These are phyloP conservation scores for Neelides folsomi DNA, from an alignment of 2,888 invertebrate species.

Conservation along the genomic window DNA sequence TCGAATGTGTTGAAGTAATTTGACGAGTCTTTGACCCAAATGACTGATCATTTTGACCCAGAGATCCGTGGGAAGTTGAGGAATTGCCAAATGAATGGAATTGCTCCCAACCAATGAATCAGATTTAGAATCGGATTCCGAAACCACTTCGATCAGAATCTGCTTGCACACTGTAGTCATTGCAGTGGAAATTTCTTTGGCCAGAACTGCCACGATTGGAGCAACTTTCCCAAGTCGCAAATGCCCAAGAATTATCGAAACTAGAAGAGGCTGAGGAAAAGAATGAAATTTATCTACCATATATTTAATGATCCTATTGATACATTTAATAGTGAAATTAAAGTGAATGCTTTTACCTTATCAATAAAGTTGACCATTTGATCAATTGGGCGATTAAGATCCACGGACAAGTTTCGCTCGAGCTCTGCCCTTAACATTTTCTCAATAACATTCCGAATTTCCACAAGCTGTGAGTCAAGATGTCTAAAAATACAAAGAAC, in stretches of 20 bases:
- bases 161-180: slow-evolving; percentile 32
- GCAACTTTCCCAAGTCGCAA: slow-evolving; percentile 36
- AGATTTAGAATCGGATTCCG: slow-evolving; percentile 29
- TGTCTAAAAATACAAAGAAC: slow-evolving; percentile 52
- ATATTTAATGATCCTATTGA: neutral
- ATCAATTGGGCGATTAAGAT: slow-evolving; percentile 68
- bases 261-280: slow-evolving; percentile 39
- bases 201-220: slow-evolving; percentile 28
- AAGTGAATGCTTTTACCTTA: slow-evolving; percentile 37
- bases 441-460: slow-evolving; percentile 89
- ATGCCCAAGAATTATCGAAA: slow-evolving; percentile 41
- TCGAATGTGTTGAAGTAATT: slow-evolving; percentile 27
- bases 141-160: slow-evolving; percentile 31
- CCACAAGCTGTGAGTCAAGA: slow-evolving; percentile 83
- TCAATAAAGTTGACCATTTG: slow-evolving; percentile 52
- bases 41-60: slow-evolving; percentile 32
- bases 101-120: slow-evolving; percentile 29
- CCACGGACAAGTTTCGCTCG: slow-evolving; percentile 75
- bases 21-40: slow-evolving; percentile 26
- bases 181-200: slow-evolving; percentile 31
- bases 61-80: slow-evolving; percentile 23
- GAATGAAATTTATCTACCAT: slow-evolving; percentile 1
- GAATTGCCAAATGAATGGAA: slow-evolving; percentile 28
- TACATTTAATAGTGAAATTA: neutral
- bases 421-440: slow-evolving; percentile 95